Base-by-base conservation (phyloP, 2,888 invertebrate species). In the Gibbula magus region DNA sequence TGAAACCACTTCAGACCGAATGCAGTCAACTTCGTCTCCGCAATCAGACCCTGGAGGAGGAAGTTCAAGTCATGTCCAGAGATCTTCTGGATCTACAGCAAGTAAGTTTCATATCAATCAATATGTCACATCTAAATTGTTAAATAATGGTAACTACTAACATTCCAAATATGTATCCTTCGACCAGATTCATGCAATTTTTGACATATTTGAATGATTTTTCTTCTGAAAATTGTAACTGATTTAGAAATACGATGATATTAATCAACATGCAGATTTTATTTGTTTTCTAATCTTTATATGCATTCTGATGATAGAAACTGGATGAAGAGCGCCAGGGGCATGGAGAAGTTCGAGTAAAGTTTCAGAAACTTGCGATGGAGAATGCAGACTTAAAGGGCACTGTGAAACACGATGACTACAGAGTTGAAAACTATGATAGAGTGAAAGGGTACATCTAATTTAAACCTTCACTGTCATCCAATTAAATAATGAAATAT, bases 351-450 rank as follows among this genome's bases (percentile, higher is more conserved):
- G 75, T 91, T 32, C 84, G 91, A 54, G 88, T 89, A 13, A 88
- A 89, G 77, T 88, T 88, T 75, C 91, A 92, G 85, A 91, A 90
- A 78, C n/a, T 90, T 45, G 83, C 86, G 0, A 78, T 88, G 29
- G 87, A 89, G 7, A 84, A 87, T 76, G 88, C 91, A 20, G 92
- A 92, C 54, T 86, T 85, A 5, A 89, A 91, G 75, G 78, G 84
- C 18, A 86, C 89, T 77, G 88, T 92, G 13, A 89, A 91, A 80
- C 81, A 81, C n/a, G 92, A 90, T 54, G 86, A 92, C 81, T 92
- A 90, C 85, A 91, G 90, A 81, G 90, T 92, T 25, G 91, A 92
- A 76, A 92, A 92, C 82, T 93, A 91, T 86, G 92, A 92, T 75
- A 87, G 86, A 81, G 86, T 92, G 1, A 92, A 92, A 88, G 83